These are phyloP conservation scores for Cataglyphis rosenhaueri DNA, from an alignment of 2,888 invertebrate species.

Conservation along the genomic window DNA sequence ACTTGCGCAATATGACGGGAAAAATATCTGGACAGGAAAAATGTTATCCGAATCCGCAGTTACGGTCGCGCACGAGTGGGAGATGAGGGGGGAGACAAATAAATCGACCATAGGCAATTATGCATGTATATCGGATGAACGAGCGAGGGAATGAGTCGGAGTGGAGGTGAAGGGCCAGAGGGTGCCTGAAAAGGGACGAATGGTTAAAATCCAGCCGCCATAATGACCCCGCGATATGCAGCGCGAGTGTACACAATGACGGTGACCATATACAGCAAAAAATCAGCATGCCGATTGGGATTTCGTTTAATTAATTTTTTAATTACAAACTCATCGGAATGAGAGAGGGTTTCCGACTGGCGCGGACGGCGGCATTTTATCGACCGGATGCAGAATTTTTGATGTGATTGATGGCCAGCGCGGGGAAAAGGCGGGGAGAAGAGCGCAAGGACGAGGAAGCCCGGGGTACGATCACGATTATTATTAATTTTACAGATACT, in stretches of 20 bases:
- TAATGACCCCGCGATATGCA: conserved; percentile 72
- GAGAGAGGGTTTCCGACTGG: conserved; percentile 62
- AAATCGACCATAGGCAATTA: conserved; percentile 75
- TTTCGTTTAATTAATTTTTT: conserved; percentile 80
- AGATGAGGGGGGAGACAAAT: conserved; percentile 46
- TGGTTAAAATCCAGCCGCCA: conserved; percentile 73
- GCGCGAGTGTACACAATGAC: conserved; percentile 71
- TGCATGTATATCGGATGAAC: conserved; percentile 64
- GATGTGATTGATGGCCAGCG: conserved; percentile 68
- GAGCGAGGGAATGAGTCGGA: conserved; percentile 24
- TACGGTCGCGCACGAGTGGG: conserved; percentile 19
- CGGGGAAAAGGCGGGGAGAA: conserved; percentile 26
- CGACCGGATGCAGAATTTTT: conserved; percentile 67
- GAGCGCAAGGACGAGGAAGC: conserved; percentile 62
- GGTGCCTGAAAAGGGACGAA: conserved; percentile 54
- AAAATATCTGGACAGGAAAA: conserved; percentile 58
- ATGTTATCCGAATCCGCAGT: conserved; percentile 43
- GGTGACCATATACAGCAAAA: conserved; percentile 65
- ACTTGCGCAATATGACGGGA: background rate
- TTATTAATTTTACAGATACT: conserved; percentile 80
- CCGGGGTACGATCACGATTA: conserved; percentile 68
- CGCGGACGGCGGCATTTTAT: conserved; percentile 58
- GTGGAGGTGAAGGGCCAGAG: conserved; percentile 12
- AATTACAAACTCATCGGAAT: conserved; percentile 77
- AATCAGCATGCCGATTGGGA: conserved; percentile 74